Evolutionary conservation across 2,888 invertebrate species (phyloP), one percentile per base, ranked within the genome.

Genomic region (Xestia ashworthii): DNA sequence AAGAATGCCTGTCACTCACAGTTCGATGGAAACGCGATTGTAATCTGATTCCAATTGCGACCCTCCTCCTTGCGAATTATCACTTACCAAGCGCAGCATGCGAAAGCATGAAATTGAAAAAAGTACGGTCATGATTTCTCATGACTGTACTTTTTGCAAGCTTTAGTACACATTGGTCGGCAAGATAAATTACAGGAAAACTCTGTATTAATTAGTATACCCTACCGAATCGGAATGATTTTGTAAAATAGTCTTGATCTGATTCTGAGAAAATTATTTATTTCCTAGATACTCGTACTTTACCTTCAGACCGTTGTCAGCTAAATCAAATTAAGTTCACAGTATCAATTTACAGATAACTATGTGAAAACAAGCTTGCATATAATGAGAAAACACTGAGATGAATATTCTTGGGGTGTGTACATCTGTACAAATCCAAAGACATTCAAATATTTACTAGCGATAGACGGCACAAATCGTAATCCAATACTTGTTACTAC

Each of bases 21-120:
- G 85, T 88, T 93, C 89, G 84, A 84, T 90, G 91, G 90, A 93
- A 92, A 85, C 81, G 80, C 84, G 91, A 92, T 92, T 82, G 92
- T 86, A 90, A 92, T 92, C 92, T 74, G 91, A 90, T 80, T 81
- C 88, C 79, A 77, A 88, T 84, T 80, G 87, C 82, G 87, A 84
- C 83, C 87, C 86, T 85, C 84, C 82, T 85, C 83, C 44, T 44
- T 11, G 81, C 78, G 79, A 84, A 84, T 78, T 84, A 72, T 77
- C 84, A 85, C 48, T 16, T 48, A 48, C 48, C 68, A 64, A 64
- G 71, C 69, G 60, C 81, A 64, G 66, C 67, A 64, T 75, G n/a
- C n/a, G n/a, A n/a, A n/a, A n/a, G n/a, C n/a, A n/a, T n/a, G n/a
- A n/a, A n/a, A n/a, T n/a, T n/a, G n/a, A n/a, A n/a, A n/a, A n/a